Evolutionary conservation across 2,113 vertebrate genomes (phyloP).

Genomic region (Paedocypris sp.): DNA sequence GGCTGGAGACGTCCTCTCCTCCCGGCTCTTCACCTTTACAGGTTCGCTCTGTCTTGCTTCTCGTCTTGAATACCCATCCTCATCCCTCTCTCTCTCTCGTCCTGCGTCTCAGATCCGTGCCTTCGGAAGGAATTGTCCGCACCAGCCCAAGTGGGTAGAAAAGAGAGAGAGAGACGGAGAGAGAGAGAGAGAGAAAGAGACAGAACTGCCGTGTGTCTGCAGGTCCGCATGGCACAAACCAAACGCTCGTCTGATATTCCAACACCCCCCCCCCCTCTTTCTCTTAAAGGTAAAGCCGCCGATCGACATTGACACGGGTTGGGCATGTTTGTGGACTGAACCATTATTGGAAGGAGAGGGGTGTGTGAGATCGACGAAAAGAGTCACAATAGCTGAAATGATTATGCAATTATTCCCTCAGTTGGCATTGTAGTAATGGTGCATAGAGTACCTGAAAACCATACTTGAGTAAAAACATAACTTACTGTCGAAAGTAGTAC

Average conservation of each 20-base stretch:
- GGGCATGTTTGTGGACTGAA: constrained; percentile 10
- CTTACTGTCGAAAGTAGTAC: too few relatives aligned
- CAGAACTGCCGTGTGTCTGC: background rate
- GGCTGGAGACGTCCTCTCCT: constrained; percentile 33
- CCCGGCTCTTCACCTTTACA: constrained; percentile 4
- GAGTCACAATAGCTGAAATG: constrained; percentile 5
- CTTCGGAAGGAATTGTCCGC: background rate
- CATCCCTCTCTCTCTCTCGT: background rate
- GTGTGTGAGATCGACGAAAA: background rate
- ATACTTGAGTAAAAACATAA: too few relatives aligned
- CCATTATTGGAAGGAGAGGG: background rate
- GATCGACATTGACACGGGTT: background rate
- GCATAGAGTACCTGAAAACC: too few relatives aligned
- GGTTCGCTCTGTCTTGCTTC: constrained; percentile 2
- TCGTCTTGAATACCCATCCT: constrained; percentile 1
- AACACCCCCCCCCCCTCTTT: background rate
- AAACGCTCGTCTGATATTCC: constrained; percentile 30
- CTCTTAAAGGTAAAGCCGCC: constrained; percentile 25
- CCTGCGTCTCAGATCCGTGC: background rate
- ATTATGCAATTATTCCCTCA: too few relatives aligned
- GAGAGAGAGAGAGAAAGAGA: too few relatives aligned
- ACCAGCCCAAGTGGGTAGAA: too few relatives aligned
- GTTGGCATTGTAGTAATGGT: too few relatives aligned
- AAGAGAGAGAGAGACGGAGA: too few relatives aligned
- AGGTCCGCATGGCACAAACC: constrained; percentile 31